These are phyloP conservation scores for Borostomias antarcticus DNA, from an alignment of 2,797 vertebrate genomes.

Conservation along the genomic window DNA sequence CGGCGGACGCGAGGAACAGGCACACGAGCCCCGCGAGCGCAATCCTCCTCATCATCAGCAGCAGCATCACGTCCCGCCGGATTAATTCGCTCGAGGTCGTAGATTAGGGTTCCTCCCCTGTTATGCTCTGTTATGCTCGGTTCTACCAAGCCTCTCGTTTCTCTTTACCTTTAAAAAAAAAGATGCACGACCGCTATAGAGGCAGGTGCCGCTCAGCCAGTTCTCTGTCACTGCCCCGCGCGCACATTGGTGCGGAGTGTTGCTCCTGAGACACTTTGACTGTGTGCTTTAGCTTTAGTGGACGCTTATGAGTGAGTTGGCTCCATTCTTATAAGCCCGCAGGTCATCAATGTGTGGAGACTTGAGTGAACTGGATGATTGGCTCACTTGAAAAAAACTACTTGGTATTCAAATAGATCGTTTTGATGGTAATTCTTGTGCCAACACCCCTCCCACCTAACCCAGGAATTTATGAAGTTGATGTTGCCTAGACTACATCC, in stretches of 20 bases:
- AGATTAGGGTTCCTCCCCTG: constrained; percentile 63
- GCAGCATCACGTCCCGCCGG: neutral
- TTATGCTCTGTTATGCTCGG: constrained; percentile 60
- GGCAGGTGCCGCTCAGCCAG: constrained; percentile 80
- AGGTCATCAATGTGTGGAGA: constrained; percentile 3
- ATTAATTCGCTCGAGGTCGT: neutral
- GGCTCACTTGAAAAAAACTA: neutral
- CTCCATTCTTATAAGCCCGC: neutral
- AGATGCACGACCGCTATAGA: constrained; percentile 71
- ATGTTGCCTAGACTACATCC: neutral
- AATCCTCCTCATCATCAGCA: constrained; percentile 71
- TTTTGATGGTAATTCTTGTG: neutral
- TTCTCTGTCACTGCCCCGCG: constrained; percentile 42
- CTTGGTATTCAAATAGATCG: neutral
- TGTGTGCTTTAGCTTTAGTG: neutral
- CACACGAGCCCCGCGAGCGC: constrained; percentile 74
- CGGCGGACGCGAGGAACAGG: constrained; percentile 74
- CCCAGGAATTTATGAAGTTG: no score
- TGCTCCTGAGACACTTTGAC: neutral
- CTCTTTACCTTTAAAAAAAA: neutral
- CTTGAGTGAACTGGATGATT: neutral
- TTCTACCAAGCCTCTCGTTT: constrained; percentile 39
- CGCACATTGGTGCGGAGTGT: constrained; percentile 5
- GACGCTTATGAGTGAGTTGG: neutral
- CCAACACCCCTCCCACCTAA: neutral